Percentiles rank a stretch among this genome's conserved stretches.
phyloP scores from a whole-genome alignment of 1,140 invertebrate species.

The Druon quercuslanigerum region DNA sequence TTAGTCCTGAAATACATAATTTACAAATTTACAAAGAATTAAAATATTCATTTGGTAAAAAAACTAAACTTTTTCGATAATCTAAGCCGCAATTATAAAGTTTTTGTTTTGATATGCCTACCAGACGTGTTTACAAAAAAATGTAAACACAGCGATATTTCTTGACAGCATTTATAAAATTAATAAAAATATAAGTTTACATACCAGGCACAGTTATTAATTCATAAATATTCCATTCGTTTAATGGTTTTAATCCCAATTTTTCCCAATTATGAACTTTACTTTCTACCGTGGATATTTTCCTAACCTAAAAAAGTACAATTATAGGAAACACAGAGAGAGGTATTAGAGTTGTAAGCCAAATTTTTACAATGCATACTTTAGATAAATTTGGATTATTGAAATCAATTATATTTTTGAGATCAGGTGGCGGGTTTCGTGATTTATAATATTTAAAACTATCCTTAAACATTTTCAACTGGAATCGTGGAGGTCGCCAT shows the following conservation, averaged over 20 bases:
- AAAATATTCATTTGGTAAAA: slow-evolving; percentile 11
- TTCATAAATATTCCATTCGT: slow-evolving; percentile 78
- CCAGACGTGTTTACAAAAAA: no score
- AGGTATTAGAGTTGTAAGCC: slow-evolving; percentile 31
- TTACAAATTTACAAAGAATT: no score
- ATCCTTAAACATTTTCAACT: slow-evolving; percentile 74
- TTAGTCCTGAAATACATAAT: slow-evolving; percentile 77
- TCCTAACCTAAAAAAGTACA: slow-evolving; percentile 61
- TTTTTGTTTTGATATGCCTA: no score
- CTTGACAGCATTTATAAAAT: no score
- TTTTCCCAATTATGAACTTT: slow-evolving; percentile 41
- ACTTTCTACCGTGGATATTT: slow-evolving; percentile 38
- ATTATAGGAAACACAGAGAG: not conserved
- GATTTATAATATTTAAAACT: slow-evolving; percentile 80
- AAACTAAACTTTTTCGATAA: not conserved
- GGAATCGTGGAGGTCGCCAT: slow-evolving; percentile 28
- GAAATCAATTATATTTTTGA: slow-evolving; percentile 76
- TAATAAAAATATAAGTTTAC: not conserved
- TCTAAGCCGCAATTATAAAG: no score
- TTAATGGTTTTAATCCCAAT: slow-evolving; percentile 74
- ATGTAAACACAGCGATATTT: no score
- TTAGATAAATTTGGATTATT: slow-evolving; percentile 42
- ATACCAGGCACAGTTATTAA: slow-evolving; percentile 77
- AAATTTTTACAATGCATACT: slow-evolving; percentile 48
- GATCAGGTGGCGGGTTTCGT: slow-evolving; percentile 72